Evolutionary conservation across 1,140 invertebrate genomes (phyloP), one percentile per base, ranked within the genome.

Genomic region (Hypothenemus hampei): DNA sequence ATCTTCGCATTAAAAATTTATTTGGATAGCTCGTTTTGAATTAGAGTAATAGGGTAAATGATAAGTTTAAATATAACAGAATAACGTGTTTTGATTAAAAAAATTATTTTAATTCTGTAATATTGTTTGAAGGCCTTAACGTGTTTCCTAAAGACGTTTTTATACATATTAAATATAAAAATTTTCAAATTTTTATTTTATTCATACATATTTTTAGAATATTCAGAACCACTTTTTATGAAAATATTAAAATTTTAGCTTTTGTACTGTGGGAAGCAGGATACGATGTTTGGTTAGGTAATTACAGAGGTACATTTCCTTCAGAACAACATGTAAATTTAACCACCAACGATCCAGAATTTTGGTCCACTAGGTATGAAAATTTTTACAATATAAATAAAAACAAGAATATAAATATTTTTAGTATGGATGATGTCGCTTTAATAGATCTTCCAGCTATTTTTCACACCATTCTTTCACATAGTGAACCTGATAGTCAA

Each of bases 211-310:
- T n/a, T n/a, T n/a, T n/a, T n/a, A n/a, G n/a, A n/a, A n/a, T n/a
- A n/a, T n/a, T n/a, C n/a, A n/a, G n/a, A n/a, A n/a, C n/a, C n/a
- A n/a, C n/a, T n/a, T n/a, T n/a, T n/a, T n/a, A 19, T 8, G 1
- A 43, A 2, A 8, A 13, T 6, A 4, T 43, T 26, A 26, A 3
- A 5, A 19, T 44, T 64, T 24, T 16, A 69, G 67, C 62, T 18
- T 68, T 67, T 45, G 39, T 63, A 3, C 49, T 70, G n/a, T 73
- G 76, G 29, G 76, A 82, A 61, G 75, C 71, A 15, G 78, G 79
- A 0, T 84, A 78, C 55, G 84, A 86, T 69, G 83, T 86, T 0
- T 86, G 82, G 83, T 19, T 86, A 6, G 79, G 79, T 8, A 89
- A 89, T 72, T 78, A 74, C 15, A 68, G 85, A 20, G 86, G 86